Evolutionary conservation across 2,797 vertebrate genomes (phyloP).

Genomic region (Ptychadena robeensis): DNA sequence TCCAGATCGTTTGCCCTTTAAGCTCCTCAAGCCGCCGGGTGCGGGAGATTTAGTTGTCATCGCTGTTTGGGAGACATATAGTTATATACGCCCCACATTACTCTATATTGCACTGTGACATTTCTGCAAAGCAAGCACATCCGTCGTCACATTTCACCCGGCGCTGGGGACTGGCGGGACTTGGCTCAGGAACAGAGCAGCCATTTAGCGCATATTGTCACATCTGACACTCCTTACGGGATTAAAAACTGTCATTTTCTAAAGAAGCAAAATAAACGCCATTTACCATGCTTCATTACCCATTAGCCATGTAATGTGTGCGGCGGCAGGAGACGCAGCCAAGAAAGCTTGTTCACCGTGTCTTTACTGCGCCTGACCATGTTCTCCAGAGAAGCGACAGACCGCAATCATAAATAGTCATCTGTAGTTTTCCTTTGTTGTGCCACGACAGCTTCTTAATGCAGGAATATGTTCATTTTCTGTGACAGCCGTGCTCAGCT

Average conservation of each 20-base stretch:
- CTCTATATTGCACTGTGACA: constrained; percentile 1
- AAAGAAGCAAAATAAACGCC: constrained; percentile 8
- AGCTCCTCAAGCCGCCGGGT: neutral
- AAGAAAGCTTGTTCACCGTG: neutral
- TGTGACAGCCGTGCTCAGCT: neutral
- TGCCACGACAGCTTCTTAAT: neutral
- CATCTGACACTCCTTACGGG: constrained; percentile 15
- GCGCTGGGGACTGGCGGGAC: neutral
- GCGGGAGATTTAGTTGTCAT: neutral
- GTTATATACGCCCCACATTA: constrained; percentile 7
- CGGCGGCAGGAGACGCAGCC: neutral
- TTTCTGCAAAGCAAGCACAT: neutral
- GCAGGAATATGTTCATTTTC: neutral
- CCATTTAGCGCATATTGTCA: constrained; percentile 6
- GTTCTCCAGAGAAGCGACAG: neutral
- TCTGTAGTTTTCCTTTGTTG: neutral
- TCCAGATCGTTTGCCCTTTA: neutral
- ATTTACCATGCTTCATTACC: constrained; percentile 3
- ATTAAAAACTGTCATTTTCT: constrained; percentile 16
- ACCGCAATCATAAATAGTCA: neutral
- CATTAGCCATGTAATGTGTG: neutral
- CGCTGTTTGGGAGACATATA: neutral
- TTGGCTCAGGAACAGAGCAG: neutral
- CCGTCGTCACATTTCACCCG: neutral
- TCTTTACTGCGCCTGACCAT: neutral